Evolutionary conservation across 2,113 vertebrate genomes (phyloP).

Genomic region (Corvus moneduloides): DNA sequence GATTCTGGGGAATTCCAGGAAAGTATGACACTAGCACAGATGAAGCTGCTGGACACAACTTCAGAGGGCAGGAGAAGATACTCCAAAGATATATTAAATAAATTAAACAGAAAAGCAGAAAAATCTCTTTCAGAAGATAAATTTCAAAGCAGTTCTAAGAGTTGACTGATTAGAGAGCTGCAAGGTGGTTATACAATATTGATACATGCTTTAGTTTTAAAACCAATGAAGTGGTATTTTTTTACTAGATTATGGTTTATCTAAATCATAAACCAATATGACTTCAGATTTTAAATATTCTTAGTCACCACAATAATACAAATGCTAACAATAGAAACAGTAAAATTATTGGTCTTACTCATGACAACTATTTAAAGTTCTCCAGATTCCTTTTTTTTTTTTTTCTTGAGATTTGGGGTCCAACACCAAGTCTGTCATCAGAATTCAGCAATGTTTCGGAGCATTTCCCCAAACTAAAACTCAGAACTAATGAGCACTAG

Average conservation of each 20-base stretch:
- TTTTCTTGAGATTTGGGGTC: not conserved
- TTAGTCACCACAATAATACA: not conserved
- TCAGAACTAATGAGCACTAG: not conserved
- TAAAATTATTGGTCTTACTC: not conserved
- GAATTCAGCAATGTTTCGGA: not conserved
- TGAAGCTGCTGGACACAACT: not conserved
- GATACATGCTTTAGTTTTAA: not conserved
- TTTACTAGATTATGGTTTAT: not conserved
- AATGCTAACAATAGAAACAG: not conserved
- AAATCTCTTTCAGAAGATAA: not conserved
- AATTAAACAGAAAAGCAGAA: not conserved
- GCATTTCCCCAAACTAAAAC: not conserved
- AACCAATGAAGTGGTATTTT: not conserved
- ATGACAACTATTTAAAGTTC: not conserved
- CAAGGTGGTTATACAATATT: not conserved
- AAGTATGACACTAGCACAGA: not conserved
- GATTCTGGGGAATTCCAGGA: not conserved
- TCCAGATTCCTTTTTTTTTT: not conserved
- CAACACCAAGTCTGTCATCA: not conserved
- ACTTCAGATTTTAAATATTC: not conserved
- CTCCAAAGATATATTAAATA: not conserved
- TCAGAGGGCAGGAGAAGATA: not conserved
- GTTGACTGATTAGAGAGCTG: not conserved
- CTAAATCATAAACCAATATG: not conserved
- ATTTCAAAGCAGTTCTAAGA: not conserved